Evolutionary conservation across 2,888 invertebrate species (phyloP).

Genomic region (Callyntrura sp.): DNA sequence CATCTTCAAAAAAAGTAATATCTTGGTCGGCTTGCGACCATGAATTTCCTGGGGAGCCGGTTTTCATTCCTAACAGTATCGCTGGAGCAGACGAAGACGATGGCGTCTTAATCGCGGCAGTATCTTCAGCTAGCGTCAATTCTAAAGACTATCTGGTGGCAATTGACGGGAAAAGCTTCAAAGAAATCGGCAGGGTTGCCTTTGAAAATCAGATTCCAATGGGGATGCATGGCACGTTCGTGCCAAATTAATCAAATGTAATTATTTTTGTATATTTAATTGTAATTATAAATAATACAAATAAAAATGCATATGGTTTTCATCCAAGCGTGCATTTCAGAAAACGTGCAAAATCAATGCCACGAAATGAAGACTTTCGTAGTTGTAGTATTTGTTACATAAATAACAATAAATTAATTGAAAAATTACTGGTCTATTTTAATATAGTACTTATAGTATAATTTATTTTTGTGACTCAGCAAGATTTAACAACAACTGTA

Average conservation of each 20-base stretch:
- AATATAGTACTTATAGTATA: conserved; percentile 21
- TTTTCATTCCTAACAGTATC: conserved; percentile 86
- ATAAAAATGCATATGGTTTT: not conserved
- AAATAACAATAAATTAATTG: not conserved
- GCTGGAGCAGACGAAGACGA: conserved; percentile 85
- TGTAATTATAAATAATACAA: too few relatives aligned
- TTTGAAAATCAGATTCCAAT: conserved; percentile 84
- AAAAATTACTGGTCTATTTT: not conserved
- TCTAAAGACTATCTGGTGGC: conserved; percentile 84
- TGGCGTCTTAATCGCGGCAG: conserved; percentile 85
- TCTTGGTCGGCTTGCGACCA: conserved; percentile 68
- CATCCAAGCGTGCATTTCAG: not conserved
- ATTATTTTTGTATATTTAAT: not conserved
- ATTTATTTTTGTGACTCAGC: conserved; percentile 33
- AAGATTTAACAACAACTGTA: conserved; percentile 33
- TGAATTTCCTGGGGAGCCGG: conserved; percentile 85
- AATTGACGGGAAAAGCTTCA: conserved; percentile 85
- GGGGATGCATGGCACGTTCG: conserved; percentile 84
- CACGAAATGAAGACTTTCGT: too few relatives aligned
- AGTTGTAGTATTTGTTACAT: not conserved
- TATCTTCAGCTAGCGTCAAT: conserved; percentile 83
- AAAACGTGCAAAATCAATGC: not conserved
- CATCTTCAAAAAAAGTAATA: conserved; percentile 66
- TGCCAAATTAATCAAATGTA: conserved; percentile 54
- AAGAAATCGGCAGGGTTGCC: conserved; percentile 85